Percentiles rank a stretch among this genome's conserved stretches.
Conservation (phyloP, 2,797 vertebrate species). For the Anguilla pacifica region DNA sequence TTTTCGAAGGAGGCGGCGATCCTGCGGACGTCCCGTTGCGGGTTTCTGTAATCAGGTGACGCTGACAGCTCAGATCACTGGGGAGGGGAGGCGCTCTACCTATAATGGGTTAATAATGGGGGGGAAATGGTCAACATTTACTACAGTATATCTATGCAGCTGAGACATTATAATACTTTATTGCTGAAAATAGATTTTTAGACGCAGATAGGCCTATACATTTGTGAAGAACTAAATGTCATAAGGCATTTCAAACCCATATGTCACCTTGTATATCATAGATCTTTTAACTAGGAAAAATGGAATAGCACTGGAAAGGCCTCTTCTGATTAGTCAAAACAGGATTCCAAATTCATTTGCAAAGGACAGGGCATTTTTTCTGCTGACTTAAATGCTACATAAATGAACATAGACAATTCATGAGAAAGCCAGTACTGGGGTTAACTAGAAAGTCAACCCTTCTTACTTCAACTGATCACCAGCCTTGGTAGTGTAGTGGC, state of each 20-base stretch:
- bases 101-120: neutral
- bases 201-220: neutral
- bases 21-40: neutral
- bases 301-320: neutral
- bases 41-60: neutral
- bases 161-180: neutral
- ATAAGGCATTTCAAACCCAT: constrained; percentile 5
- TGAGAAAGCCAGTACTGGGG: neutral
- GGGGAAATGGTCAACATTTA: neutral
- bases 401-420: neutral
- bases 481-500: neutral
- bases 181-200: neutral
- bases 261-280: neutral
- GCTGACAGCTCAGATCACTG: constrained; percentile 2
- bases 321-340: neutral
- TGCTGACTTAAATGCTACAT: neutral
- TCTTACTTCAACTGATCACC: too few species aligned
- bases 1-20: neutral
- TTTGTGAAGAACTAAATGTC: neutral
- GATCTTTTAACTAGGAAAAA: neutral
- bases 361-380: neutral
- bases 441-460: neutral
- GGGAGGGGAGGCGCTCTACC: neutral
- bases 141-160: neutral
- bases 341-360: neutral